Evolutionary conservation across 1,140 invertebrate species (phyloP).

Genomic region (Diachasma alloeum): DNA sequence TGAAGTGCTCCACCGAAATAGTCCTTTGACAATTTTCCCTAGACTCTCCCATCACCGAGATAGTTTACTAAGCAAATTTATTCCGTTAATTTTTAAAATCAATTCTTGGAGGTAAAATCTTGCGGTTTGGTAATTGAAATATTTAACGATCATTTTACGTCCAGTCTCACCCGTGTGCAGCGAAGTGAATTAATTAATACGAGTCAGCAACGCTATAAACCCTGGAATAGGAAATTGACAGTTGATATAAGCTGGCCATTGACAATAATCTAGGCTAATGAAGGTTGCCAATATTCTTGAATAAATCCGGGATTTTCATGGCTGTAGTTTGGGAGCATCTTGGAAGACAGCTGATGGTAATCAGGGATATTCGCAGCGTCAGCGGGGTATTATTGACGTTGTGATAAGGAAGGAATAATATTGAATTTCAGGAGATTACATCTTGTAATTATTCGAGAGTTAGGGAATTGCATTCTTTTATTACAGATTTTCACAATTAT

Average conservation of each 20-base stretch:
- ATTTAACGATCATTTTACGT: background rate
- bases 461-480: background rate
- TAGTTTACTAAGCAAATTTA: no score
- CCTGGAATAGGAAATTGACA: background rate
- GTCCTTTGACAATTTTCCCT: no score
- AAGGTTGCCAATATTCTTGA: background rate
- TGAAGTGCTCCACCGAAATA: no score
- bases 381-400: background rate
- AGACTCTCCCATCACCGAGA: no score
- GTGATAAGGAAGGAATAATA: background rate
- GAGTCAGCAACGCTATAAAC: background rate
- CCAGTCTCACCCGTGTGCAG: background rate
- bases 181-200: background rate
- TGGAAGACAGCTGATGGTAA: background rate
- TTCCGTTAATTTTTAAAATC: no score
- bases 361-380: background rate
- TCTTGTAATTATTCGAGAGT: background rate
- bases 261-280: constrained; percentile 1
- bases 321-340: background rate
- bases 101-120: no score
- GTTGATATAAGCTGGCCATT: background rate
- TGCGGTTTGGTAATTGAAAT: no score
- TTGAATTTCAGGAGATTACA: background rate
- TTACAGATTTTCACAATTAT: background rate
- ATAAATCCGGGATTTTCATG: background rate